Evolutionary conservation across 2,888 invertebrate genomes (phyloP).

Genomic region (Cylindroiulus punctatus): DNA sequence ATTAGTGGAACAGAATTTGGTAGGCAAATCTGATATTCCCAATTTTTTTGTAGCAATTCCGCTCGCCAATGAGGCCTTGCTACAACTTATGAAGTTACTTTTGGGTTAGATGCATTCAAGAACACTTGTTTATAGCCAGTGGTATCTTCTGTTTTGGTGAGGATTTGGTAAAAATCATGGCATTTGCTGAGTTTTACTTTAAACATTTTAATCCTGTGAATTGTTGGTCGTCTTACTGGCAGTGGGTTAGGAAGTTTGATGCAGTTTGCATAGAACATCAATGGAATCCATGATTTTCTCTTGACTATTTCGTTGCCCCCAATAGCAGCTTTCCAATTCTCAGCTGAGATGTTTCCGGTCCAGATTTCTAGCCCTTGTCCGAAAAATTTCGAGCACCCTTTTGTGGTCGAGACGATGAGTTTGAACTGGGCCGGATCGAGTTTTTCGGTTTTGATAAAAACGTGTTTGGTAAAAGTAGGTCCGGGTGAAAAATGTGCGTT

Average conservation of each 20-base stretch:
- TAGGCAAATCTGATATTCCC: neutral
- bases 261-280: too few relatives aligned
- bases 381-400: neutral
- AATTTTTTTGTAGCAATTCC: neutral
- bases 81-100: too few relatives aligned
- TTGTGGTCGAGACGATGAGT: neutral
- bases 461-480: conserved; percentile 35
- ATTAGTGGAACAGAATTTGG: neutral
- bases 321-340: neutral
- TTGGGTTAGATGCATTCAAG: too few relatives aligned
- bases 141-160: too few relatives aligned
- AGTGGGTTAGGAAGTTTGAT: too few relatives aligned
- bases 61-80: too few relatives aligned
- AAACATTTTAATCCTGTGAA: too few relatives aligned
- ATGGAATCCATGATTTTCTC: neutral
- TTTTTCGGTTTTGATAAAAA: conserved; percentile 1
- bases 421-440: conserved; percentile 23
- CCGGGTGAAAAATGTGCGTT: conserved; percentile 36
- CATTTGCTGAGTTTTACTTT: too few relatives aligned
- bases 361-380: neutral
- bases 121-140: too few relatives aligned
- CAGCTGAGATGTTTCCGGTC: neutral
- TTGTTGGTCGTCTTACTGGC: too few relatives aligned
- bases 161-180: too few relatives aligned
- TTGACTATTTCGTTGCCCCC: too few relatives aligned